Evolutionary conservation across 2,888 invertebrate species (phyloP).

Genomic region (Oscheius onirici): DNA sequence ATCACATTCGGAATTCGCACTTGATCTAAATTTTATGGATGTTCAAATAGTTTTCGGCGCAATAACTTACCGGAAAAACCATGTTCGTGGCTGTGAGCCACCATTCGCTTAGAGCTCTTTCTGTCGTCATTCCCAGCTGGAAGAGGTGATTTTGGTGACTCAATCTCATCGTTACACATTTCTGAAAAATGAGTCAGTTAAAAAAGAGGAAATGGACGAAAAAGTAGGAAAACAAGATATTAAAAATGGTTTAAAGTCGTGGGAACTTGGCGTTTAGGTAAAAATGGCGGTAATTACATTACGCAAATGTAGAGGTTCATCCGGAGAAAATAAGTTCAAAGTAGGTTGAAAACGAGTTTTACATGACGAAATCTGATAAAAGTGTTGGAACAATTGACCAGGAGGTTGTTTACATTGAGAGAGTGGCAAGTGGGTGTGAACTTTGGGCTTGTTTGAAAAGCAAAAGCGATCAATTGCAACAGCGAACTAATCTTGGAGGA

Average conservation of each 20-base stretch:
- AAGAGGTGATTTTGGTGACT: constrained; percentile 10
- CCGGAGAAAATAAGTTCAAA: no score
- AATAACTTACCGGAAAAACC: constrained; percentile 46
- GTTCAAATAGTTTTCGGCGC: background rate
- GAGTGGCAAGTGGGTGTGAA: background rate
- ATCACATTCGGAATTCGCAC: constrained; percentile 86
- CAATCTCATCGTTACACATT: constrained; percentile 17
- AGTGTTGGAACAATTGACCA: background rate
- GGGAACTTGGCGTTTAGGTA: no score
- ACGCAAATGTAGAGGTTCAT: no score
- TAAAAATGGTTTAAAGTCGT: no score
- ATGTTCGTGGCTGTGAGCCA: constrained; percentile 50
- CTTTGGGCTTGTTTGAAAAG: no score
- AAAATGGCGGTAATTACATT: no score
- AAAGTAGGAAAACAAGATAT: background rate
- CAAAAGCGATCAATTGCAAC: no score
- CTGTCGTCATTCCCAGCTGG: background rate
- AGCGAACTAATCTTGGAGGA: no score
- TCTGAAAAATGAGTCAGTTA: background rate
- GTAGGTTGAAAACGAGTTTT: background rate
- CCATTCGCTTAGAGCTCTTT: constrained; percentile 45
- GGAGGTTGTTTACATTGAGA: background rate
- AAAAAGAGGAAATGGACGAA: background rate
- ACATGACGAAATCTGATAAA: background rate
- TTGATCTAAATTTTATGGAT: constrained; percentile 56